Base-by-base conservation (phyloP, 2,113 vertebrate genomes). In the Asarcornis scutulata region DNA sequence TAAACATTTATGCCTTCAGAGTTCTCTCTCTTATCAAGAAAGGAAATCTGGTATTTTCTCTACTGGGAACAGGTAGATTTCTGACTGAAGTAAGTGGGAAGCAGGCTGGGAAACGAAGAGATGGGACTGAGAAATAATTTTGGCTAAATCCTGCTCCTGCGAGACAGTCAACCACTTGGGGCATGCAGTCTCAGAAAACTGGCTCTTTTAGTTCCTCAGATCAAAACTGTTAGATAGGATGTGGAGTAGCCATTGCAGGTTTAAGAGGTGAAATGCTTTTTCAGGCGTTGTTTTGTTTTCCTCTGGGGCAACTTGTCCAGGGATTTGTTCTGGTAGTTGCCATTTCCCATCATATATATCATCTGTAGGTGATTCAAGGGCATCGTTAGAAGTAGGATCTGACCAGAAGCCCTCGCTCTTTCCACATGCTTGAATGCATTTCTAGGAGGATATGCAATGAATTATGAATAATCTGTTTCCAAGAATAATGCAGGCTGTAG, bases 281-380 rank as follows among this genome's bases (percentile, higher is more conserved):
- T 34, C 42, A 71, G 52, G 9, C 26, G 22, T 4, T 64, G 12
- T 53, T 50, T 62, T 52, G 15, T 10, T 7, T 31, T 6, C 63
- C 21, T 83, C n/a, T 48, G 23, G 76, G 42, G 40, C 44, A 7
- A 1, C 53, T 88, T 11, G 6, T 71, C 38, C 58, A 63, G 69
- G 34, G 73, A 17, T 29, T 72, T 81, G 7, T 84, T 86, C 77
- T 92, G 73, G 60, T 86, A 96, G 71, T 71, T 46, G 14, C 76
- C 40, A 11, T 55, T 82, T 11, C 46, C 83, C n/a, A 12, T 71
- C 32, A 1, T 11, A 44, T 42, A 10, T n/a, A 11, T 90, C 82
- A 79, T 64, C 50, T 68, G 48, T 63, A 78, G 80, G 69, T 88
- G 73, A 73, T 92, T 94, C 76, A 88, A 11, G 93, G 80, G 44